These are phyloP conservation scores for Tenualosa ilisha DNA, from an alignment of 2,797 vertebrate genomes.

Conservation along the genomic window DNA sequence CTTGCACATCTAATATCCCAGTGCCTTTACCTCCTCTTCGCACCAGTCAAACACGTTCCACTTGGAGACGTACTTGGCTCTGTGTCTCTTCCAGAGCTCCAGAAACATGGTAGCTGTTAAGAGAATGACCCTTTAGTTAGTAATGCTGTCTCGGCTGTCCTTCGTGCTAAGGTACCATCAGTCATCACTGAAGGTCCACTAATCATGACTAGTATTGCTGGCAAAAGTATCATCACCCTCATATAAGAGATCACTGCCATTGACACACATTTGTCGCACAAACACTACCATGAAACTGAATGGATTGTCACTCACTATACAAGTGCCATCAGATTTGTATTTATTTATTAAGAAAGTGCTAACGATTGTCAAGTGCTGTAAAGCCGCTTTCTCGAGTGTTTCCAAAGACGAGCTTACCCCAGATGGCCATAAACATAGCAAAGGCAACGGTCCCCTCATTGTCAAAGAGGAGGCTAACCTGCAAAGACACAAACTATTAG, in stretches of 20 bases:
- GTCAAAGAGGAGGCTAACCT: slow-evolving; percentile 92
- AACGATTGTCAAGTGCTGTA: no score
- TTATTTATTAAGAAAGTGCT: neutral
- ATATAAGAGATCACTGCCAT: no score
- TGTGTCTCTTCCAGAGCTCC: slow-evolving; percentile 91
- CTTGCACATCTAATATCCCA: no score
- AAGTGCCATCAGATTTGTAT: no score
- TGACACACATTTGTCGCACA: no score
- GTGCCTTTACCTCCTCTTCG: slow-evolving; percentile 85
- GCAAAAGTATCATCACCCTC: no score
- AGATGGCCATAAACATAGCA: slow-evolving; percentile 91
- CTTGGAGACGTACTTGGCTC: slow-evolving; percentile 74
- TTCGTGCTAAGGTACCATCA: no score
- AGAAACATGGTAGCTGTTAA: slow-evolving; percentile 88
- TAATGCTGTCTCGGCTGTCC: no score
- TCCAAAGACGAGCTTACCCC: slow-evolving; percentile 80
- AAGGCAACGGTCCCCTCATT: slow-evolving; percentile 89
- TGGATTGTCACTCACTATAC: no score
- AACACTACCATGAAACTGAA: no score
- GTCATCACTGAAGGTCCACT: no score
- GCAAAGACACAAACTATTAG: slow-evolving; percentile 16
- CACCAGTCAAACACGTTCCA: slow-evolving; percentile 91
- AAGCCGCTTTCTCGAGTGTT: neutral
- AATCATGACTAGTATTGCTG: no score
- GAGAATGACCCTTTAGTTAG: neutral